phyloP scores from a whole-genome alignment of 2,113 vertebrate species.

The Chrysemys picta region DNA sequence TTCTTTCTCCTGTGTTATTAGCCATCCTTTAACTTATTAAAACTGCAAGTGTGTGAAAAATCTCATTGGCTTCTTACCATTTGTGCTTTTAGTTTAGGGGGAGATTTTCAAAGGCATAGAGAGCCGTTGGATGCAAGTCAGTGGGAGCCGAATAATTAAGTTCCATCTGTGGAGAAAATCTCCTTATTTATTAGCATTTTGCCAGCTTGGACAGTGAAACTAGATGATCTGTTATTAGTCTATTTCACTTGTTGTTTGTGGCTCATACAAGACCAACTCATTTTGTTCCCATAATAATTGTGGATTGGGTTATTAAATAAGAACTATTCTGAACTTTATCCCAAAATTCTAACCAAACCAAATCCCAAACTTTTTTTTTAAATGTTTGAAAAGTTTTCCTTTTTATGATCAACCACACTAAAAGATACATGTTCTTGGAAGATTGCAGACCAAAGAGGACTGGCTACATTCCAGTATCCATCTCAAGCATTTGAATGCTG shows the following conservation, averaged over 20 bases:
- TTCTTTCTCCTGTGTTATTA: background rate
- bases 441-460: no score
- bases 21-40: conserved; percentile 14
- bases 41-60: background rate
- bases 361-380: background rate
- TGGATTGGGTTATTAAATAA: background rate
- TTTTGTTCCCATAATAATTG: background rate
- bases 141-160: background rate
- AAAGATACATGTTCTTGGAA: background rate
- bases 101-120: background rate
- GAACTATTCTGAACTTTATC: background rate
- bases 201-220: background rate
- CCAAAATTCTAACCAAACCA: background rate
- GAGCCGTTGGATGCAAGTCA: background rate
- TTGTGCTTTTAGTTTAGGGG: conserved; percentile 44
- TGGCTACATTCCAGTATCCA: background rate
- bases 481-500: background rate
- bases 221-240: background rate
- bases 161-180: background rate
- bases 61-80: background rate
- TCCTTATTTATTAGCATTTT: background rate
- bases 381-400: background rate
- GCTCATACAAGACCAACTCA: background rate
- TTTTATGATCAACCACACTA: background rate
- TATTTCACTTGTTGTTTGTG: background rate